These are phyloP conservation scores for Myrmophylax atrothorax DNA, from an alignment of 2,113 vertebrate genomes.

Conservation along the genomic window DNA sequence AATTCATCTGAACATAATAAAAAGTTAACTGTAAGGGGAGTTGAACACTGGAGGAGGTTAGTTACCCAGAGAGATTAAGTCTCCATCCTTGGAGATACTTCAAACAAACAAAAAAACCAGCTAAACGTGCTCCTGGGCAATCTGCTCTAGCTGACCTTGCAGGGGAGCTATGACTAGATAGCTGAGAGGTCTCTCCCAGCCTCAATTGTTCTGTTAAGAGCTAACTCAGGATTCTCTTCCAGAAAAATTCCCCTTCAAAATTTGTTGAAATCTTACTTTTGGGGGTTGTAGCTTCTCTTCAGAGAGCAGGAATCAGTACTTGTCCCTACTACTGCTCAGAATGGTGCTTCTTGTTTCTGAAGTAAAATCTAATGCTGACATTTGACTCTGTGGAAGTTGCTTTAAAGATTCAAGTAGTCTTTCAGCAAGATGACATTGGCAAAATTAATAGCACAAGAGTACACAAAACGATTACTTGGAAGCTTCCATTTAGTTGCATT, in stretches of 20 bases:
- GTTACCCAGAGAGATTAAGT: neutral
- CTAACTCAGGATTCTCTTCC: neutral
- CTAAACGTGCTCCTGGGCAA: neutral
- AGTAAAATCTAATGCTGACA: slow-evolving; percentile 17
- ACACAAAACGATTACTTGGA: neutral
- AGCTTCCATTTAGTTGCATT: neutral
- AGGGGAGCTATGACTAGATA: neutral
- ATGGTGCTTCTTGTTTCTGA: neutral
- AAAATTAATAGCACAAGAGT: neutral
- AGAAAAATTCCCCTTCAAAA: neutral
- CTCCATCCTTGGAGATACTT: neutral
- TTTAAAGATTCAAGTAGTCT: neutral
- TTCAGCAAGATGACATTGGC: neutral
- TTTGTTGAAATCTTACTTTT: neutral
- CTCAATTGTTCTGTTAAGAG: neutral
- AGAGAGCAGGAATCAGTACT: neutral
- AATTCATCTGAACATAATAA: neutral
- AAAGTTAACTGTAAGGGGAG: neutral
- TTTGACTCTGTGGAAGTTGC: neutral
- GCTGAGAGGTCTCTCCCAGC: neutral
- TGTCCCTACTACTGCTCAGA: neutral
- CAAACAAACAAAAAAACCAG: neutral
- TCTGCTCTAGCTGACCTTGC: neutral
- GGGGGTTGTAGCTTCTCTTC: neutral
- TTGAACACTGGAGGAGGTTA: neutral